Percentiles rank a stretch among this genome's conserved stretches.
Evolutionary conservation across 2,113 vertebrate genomes (phyloP).

Genomic region (Alosa alosa): DNA sequence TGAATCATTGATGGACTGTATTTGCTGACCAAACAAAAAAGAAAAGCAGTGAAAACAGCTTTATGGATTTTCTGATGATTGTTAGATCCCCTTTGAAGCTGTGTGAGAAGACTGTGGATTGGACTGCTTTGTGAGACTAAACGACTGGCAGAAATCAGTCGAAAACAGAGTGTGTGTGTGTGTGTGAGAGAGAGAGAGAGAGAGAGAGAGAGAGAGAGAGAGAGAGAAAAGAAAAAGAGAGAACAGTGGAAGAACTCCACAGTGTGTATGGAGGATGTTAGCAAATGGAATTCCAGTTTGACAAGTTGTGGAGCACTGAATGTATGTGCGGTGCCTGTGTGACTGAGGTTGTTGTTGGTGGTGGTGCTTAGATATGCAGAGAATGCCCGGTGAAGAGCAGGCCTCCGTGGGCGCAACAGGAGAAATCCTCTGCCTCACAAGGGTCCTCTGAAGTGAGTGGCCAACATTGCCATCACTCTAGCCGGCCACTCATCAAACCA

Average conservation of each 20-base stretch:
- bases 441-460: slow-evolving; percentile 46
- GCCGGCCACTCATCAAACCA: slow-evolving; percentile 34
- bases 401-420: slow-evolving; percentile 51
- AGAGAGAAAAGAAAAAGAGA: not conserved
- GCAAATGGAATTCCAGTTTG: not conserved
- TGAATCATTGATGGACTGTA: slow-evolving; percentile 69
- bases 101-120: slow-evolving; percentile 26
- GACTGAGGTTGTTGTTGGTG: slow-evolving; percentile 1
- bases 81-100: slow-evolving; percentile 47
- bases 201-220: not conserved
- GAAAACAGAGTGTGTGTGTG: not conserved
- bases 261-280: too few species aligned
- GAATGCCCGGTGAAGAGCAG: slow-evolving; percentile 63
- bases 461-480: slow-evolving; percentile 10
- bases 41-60: slow-evolving; percentile 7
- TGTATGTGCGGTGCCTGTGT: not conserved
- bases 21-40: slow-evolving; percentile 62
- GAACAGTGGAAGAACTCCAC: too few species aligned
- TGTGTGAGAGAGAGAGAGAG: not conserved
- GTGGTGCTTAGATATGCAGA: slow-evolving; percentile 53
- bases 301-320: not conserved
- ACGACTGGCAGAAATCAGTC: slow-evolving; percentile 20
- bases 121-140: not conserved
- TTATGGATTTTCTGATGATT: slow-evolving; percentile 31
- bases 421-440: slow-evolving; percentile 41